Evolutionary conservation across 1,140 invertebrate genomes (phyloP).

Genomic region (Megathymus violae): DNA sequence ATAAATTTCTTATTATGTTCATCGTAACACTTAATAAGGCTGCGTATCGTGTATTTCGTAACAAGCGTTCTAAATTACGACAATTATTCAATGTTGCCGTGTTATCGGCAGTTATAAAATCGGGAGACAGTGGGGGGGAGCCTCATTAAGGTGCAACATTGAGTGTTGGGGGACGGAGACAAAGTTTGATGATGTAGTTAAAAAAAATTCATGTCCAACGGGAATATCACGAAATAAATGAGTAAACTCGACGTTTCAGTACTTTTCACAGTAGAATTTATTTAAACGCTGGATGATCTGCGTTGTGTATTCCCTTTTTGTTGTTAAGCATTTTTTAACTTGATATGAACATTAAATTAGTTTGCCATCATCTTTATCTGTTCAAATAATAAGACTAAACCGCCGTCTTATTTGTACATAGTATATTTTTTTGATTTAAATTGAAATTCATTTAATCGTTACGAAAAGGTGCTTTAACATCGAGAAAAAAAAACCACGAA

Average conservation of each 20-base stretch:
- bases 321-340: too few species aligned
- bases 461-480: too few species aligned
- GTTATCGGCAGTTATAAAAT: slow-evolving; percentile 71
- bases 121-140: slow-evolving; percentile 39
- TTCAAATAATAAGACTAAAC: too few species aligned
- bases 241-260: not conserved
- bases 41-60: slow-evolving; percentile 66
- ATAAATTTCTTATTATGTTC: slow-evolving; percentile 20
- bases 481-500: too few species aligned
- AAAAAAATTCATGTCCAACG: slow-evolving; percentile 44
- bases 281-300: not conserved
- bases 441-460: too few species aligned
- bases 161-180: slow-evolving; percentile 24
- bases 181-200: slow-evolving; percentile 52
- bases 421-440: too few species aligned
- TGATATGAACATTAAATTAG: too few species aligned
- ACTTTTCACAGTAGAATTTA: not conserved
- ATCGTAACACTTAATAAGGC: slow-evolving; percentile 46
- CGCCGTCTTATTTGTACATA: too few species aligned
- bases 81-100: slow-evolving; percentile 76
- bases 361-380: too few species aligned
- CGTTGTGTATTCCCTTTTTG: not conserved
- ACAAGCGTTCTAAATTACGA: slow-evolving; percentile 74
- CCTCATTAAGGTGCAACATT: slow-evolving; percentile 65
- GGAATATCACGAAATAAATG: slow-evolving; percentile 36